phyloP scores from a whole-genome alignment of 2,888 invertebrate genomes.

The Cerastis rubricosa region DNA sequence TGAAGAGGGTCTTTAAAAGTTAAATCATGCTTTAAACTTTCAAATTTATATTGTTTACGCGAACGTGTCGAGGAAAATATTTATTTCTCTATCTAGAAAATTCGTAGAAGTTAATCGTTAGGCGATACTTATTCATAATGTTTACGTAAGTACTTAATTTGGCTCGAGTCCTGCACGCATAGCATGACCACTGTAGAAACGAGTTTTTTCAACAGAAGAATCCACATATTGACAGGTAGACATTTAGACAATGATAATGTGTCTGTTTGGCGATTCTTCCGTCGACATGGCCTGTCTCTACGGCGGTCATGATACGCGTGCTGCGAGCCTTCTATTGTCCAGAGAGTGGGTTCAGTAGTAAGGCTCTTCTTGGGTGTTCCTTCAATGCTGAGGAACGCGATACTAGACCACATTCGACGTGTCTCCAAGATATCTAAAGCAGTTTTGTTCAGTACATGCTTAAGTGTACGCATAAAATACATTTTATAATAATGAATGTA shows the following conservation, averaged over 20 bases:
- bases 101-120: neutral
- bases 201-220: no score
- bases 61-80: neutral
- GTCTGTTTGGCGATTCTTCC: no score
- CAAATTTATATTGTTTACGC: conserved; percentile 41
- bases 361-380: neutral
- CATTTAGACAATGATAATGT: no score
- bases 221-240: no score
- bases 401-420: neutral
- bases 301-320: no score
- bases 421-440: neutral
- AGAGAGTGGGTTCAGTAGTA: neutral
- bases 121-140: neutral
- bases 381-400: neutral
- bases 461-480: no score
- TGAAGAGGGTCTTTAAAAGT: conserved; percentile 19
- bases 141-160: neutral
- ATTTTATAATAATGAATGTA: no score
- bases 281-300: no score
- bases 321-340: no score
- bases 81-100: neutral
- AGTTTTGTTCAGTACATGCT: no score
- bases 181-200: no score
- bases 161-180: neutral
- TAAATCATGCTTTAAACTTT: conserved; percentile 33